Percentiles rank a stretch among this genome's conserved stretches.
Evolutionary conservation across 2,888 invertebrate genomes (phyloP).

Genomic region (Eilema griseolum): DNA sequence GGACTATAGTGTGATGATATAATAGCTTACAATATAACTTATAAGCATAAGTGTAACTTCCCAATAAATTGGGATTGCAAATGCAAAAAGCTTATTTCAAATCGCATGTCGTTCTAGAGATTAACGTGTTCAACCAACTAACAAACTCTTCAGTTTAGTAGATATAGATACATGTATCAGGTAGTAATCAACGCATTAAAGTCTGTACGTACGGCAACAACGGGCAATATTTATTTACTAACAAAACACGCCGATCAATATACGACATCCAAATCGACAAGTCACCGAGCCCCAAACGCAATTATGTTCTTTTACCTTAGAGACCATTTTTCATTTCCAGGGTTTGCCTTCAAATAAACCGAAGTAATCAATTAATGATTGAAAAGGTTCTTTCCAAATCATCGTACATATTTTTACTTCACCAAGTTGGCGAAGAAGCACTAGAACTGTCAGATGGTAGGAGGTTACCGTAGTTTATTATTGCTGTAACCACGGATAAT

Average conservation of each 20-base stretch:
- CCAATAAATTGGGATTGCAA: not conserved
- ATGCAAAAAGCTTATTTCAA: too few species aligned
- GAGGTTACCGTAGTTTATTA: not conserved
- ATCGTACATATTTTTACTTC: not conserved
- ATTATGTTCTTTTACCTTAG: conserved; percentile 10
- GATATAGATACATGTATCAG: not conserved
- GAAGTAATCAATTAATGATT: conserved; percentile 16
- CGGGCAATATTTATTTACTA: not conserved
- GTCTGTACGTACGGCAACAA: too few species aligned
- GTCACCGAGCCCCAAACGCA: conserved; percentile 8
- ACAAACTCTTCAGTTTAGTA: too few species aligned
- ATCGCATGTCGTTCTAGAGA: too few species aligned
- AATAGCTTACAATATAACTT: too few species aligned
- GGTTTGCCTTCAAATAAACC: conserved; percentile 15
- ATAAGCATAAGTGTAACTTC: too few species aligned
- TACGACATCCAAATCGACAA: conserved; percentile 9
- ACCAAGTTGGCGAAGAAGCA: not conserved
- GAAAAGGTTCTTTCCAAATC: conserved; percentile 6
- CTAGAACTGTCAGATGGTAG: not conserved
- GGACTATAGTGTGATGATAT: too few species aligned
- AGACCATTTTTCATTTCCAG: conserved; percentile 19
- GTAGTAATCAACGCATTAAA: not conserved
- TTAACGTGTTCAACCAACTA: not conserved
- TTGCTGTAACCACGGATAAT: not conserved
- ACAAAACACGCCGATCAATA: conserved; percentile 12